Evolutionary conservation across 2,888 invertebrate species (phyloP).

Genomic region (Phytoseiulus persimilis): DNA sequence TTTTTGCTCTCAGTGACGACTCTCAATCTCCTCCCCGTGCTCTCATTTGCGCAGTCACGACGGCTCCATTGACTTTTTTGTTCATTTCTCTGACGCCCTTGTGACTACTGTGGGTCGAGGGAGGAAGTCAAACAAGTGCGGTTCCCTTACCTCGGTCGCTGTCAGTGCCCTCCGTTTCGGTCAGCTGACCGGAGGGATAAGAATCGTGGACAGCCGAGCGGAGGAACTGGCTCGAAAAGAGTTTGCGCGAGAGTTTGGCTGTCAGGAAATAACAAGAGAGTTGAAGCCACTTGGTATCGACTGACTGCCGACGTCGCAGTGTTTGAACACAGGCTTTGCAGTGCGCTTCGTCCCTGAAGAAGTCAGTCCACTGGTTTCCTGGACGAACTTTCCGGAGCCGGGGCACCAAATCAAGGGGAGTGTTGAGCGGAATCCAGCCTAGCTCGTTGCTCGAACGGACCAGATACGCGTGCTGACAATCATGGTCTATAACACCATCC

Average conservation of each 20-base stretch:
- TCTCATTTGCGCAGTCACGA: not conserved
- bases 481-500: no score
- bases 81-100: not conserved
- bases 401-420: no score
- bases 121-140: not conserved
- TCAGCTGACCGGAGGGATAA: not conserved
- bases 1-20: not conserved
- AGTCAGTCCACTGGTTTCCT: not conserved
- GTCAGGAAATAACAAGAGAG: not conserved
- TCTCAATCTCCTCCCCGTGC: not conserved
- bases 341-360: not conserved
- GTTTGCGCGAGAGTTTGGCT: not conserved
- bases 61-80: not conserved
- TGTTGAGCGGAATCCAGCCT: no score
- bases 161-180: not conserved
- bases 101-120: not conserved
- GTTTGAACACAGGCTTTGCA: not conserved
- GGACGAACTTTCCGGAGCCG: no score
- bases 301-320: not conserved
- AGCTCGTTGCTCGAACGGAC: no score
- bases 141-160: not conserved
- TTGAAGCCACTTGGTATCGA: not conserved
- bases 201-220: not conserved
- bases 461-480: no score
- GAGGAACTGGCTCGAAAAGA: not conserved